Base-by-base conservation (phyloP, 2,113 vertebrate species). In the Heterotilapia buettikoferi region DNA sequence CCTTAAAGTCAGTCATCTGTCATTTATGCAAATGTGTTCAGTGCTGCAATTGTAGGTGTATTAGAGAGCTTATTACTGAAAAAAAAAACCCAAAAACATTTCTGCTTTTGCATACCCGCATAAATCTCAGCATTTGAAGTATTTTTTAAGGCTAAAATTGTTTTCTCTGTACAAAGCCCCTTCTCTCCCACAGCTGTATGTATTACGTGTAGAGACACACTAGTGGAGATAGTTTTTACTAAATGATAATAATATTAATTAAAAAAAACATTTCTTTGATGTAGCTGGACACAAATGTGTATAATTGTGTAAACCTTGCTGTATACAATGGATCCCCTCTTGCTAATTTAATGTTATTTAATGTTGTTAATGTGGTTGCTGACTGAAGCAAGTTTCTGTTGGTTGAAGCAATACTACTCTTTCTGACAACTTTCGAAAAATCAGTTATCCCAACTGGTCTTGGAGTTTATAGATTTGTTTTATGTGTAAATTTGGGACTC, bases 261-360 rank as follows among this genome's bases (percentile, higher is more conserved):
- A 38, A 83, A 84, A 86, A 81, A 88, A 89, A 76, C 8, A 57
- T 92, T 90, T 92, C 84, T 93, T 94, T 88, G 90, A 93, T 94
- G 86, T 95, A 95, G 95, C 93, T 94, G 85, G 91, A 95, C 94
- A 95, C 92, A 94, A 94, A 81, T 96, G 94, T 97, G 95, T 96
- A 95, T 96, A 97, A 95, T 95, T 96, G 94, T 96, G 93, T 93
- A 95, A 96, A 95, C 92, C 93, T 95, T 96, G 93, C 92, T 97
- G 95, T 97, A 96, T 95, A 96, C 96, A 96, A 92, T 96, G 93
- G 92, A 95, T 94, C 94, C 94, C 94, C 94, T 96, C 93, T 94
- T 95, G 92, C 93, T 96, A 96, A 97, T 96, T 96, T 97, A 97
- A 97, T 96, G 91, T 96, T 96, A 96, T 97, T 97, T 96, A 97